These are phyloP conservation scores for Struthio camelus DNA, from an alignment of 2,113 vertebrate species.

Conservation along the genomic window DNA sequence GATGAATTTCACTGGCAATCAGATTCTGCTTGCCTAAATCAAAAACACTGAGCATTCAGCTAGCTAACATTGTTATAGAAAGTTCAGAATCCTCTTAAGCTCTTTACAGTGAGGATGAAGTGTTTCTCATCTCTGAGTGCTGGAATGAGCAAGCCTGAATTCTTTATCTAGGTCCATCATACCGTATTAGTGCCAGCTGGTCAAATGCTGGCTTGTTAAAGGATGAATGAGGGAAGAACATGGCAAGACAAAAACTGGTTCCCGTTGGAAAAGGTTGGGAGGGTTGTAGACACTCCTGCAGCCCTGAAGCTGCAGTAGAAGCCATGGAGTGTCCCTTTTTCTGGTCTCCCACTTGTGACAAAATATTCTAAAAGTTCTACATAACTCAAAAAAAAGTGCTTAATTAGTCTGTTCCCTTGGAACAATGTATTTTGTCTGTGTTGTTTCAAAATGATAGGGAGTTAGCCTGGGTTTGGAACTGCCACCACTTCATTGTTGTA, in stretches of 20 bases:
- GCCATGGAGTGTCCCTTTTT: neutral
- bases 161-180: neutral
- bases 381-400: neutral
- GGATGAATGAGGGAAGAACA: neutral
- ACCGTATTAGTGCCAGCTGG: neutral
- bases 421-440: neutral
- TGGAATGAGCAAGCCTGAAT: neutral
- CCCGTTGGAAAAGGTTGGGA: neutral
- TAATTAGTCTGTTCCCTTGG: neutral
- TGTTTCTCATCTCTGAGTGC: neutral
- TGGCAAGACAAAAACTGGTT: neutral
- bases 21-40: neutral
- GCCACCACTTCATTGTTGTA: neutral
- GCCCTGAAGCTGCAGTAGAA: neutral
- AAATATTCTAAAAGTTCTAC: neutral
- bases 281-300: neutral
- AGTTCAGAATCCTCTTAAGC: neutral
- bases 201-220: neutral
- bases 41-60: neutral
- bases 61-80: neutral
- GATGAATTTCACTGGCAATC: neutral
- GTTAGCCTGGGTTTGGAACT: neutral
- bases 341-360: neutral
- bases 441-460: fast-evolving
- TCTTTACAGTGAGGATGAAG: neutral